A percentile compares a stretch with the other conserved stretches of the same genome.
phyloP scores from a whole-genome alignment of 2,797 vertebrate genomes.

The Pelochelys cantorii region DNA sequence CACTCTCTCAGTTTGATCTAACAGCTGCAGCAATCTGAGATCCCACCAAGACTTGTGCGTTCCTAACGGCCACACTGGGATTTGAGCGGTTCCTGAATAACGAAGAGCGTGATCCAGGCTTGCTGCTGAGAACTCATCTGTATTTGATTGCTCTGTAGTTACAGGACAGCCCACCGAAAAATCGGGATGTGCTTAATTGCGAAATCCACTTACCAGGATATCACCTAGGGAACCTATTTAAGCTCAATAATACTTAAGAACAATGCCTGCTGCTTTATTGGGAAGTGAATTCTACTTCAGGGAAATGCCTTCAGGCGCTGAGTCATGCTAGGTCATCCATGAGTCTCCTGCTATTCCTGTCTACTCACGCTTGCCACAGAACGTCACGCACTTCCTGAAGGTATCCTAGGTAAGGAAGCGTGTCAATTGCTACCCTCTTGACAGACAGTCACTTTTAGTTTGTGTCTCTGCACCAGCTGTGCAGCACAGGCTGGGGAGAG shows the following conservation, averaged over 20 bases:
- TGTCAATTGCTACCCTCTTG: slow-evolving; percentile 13
- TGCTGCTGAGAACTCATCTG: slow-evolving; percentile 44
- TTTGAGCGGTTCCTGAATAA: slow-evolving; percentile 17
- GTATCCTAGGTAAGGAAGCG: slow-evolving; percentile 52
- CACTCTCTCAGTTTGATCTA: not conserved
- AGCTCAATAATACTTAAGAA: slow-evolving; percentile 69
- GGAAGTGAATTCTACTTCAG: slow-evolving; percentile 69
- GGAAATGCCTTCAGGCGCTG: slow-evolving; percentile 71
- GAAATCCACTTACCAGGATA: slow-evolving; percentile 74
- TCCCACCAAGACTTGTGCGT: not conserved
- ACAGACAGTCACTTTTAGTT: slow-evolving; percentile 4
- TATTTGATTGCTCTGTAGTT: slow-evolving; percentile 65
- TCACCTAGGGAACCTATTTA: slow-evolving; percentile 73
- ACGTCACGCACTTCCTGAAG: slow-evolving; percentile 50
- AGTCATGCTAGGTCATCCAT: slow-evolving; percentile 34
- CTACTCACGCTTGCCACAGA: slow-evolving; percentile 51
- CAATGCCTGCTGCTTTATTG: slow-evolving; percentile 65
- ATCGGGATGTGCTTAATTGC: slow-evolving; percentile 72
- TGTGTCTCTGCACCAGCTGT: slow-evolving; percentile 36
- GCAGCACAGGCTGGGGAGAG: not conserved
- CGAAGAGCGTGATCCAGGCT: slow-evolving; percentile 17
- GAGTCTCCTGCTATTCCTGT: slow-evolving; percentile 43
- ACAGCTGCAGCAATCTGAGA: not conserved
- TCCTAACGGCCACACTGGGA: not conserved
- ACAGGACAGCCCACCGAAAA: slow-evolving; percentile 68